These are phyloP conservation scores for Mus musculus DNA, from an alignment of 2,113 vertebrate species.

Conservation along the genomic window GRCm39 chr3:57667001-57667500, in stretches of 20 bases:
- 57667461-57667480: not conserved
- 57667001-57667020: no score
- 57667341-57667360: constrained; percentile 34
- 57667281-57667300: not conserved
- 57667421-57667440: not conserved
- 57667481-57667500: no score
- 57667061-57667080: no score
- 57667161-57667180: no score
- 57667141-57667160: no score
- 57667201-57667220: no score
- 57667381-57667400: not conserved
- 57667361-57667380: not conserved
- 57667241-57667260: not conserved
- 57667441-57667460: not conserved
- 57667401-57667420: not conserved
- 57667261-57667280: not conserved
- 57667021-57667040: no score
- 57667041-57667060: no score
- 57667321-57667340: not conserved
- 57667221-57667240: not conserved
- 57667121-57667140: no score
- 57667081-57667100: no score
- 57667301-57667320: constrained; percentile 7
- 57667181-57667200: no score
- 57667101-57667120: no score